A percentile compares a stretch with the other conserved stretches of the same genome.
These are phyloP conservation scores for Pantherophis guttatus DNA, from an alignment of 2,113 vertebrate genomes.

Conservation along the genomic window DNA sequence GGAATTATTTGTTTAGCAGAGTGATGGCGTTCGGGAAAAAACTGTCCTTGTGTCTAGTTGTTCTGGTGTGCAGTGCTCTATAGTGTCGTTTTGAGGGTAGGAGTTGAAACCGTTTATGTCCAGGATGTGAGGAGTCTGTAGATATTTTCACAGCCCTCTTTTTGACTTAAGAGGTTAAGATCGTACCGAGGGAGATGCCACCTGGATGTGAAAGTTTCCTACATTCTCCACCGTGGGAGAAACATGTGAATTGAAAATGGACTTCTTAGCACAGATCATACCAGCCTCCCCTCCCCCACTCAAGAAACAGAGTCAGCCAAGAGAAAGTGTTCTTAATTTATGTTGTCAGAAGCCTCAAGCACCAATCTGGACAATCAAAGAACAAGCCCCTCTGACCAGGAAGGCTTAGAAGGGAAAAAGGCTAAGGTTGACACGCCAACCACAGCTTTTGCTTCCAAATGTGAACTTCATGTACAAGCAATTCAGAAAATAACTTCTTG, in stretches of 20 bases:
- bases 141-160: no score
- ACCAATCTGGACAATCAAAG: not conserved
- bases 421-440: not conserved
- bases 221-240: not conserved
- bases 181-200: not conserved
- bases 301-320: not conserved
- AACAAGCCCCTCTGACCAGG: not conserved
- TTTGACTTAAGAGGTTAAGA: not conserved
- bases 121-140: no score
- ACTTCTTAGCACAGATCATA: not conserved
- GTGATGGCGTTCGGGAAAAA: no score
- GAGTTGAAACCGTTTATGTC: no score
- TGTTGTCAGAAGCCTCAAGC: not conserved
- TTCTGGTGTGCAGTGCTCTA: no score
- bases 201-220: accelerated
- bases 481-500: not conserved
- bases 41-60: no score
- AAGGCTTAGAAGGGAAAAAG: not conserved
- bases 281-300: not conserved
- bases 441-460: not conserved
- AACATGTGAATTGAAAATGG: not conserved
- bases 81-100: no score
- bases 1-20: no score
- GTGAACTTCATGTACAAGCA: not conserved
- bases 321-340: not conserved